Evolutionary conservation across 2,797 vertebrate species (phyloP).

Genomic region (Acrossocheilus fasciatus): DNA sequence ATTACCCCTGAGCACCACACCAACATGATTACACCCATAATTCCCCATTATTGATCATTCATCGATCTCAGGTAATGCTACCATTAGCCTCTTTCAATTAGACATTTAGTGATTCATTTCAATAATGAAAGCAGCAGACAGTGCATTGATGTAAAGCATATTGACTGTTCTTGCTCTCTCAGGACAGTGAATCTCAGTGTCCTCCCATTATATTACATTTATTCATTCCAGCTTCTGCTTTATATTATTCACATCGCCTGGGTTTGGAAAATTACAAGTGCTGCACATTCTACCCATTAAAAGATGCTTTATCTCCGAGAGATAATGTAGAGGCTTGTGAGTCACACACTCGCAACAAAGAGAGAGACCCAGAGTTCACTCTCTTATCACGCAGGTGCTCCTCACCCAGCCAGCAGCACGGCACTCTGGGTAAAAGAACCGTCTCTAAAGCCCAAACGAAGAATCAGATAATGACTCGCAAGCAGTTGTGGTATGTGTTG

Average conservation of each 20-base stretch:
- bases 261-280: slow-evolving; percentile 46
- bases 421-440: slow-evolving; percentile 27
- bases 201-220: slow-evolving; percentile 40
- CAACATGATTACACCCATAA: slow-evolving; percentile 42
- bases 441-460: slow-evolving; percentile 22
- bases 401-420: slow-evolving; percentile 15
- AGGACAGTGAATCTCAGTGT: slow-evolving; percentile 35
- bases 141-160: slow-evolving; percentile 51
- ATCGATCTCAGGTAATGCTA: slow-evolving; percentile 57
- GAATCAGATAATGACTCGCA: slow-evolving; percentile 43
- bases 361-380: slow-evolving; percentile 46
- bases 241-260: slow-evolving; percentile 17
- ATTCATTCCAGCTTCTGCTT: slow-evolving; percentile 34
- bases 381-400: slow-evolving; percentile 23
- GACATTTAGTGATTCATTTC: slow-evolving; percentile 54
- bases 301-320: slow-evolving; percentile 34
- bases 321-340: slow-evolving; percentile 51
- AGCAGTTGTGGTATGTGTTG: background rate
- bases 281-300: slow-evolving; percentile 46
- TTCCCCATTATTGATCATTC: slow-evolving; percentile 41
- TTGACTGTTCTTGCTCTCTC: slow-evolving; percentile 46
- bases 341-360: slow-evolving; percentile 53
- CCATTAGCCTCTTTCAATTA: slow-evolving; percentile 56
- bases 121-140: slow-evolving; percentile 50
- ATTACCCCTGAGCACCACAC: slow-evolving; percentile 21